Conservation (phyloP, 2,797 vertebrate species). For the Schizopygopsis pylzovi region DNA sequence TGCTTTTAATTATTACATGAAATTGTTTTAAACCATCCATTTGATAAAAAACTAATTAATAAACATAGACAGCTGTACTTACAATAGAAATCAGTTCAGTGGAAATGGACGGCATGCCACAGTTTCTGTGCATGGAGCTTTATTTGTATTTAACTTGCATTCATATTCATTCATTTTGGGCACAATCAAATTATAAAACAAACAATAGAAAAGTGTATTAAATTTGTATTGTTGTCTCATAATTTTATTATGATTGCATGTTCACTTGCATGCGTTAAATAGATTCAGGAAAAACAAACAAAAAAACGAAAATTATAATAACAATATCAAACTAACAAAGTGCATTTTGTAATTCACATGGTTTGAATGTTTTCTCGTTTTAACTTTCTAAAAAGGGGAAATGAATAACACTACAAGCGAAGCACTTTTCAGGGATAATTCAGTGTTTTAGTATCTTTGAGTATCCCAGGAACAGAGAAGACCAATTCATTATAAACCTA, state of each 20-base stretch:
- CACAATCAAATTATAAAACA: background rate
- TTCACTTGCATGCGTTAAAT: background rate
- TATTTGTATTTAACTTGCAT: background rate
- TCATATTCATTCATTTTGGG: background rate
- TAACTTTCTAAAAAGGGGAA: background rate
- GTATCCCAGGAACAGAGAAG: background rate
- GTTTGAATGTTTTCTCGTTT: background rate
- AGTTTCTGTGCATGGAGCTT: background rate
- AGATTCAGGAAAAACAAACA: background rate
- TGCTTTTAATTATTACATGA: background rate
- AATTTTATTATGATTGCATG: background rate
- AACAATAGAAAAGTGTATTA: background rate
- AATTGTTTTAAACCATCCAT: background rate
- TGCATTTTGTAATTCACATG: background rate
- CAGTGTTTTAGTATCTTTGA: constrained; percentile 30
- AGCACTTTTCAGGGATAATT: background rate
- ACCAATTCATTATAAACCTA: constrained; percentile 53
- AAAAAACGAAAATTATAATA: background rate
- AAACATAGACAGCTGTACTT: background rate
- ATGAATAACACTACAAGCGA: constrained; percentile 10
- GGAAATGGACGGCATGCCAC: background rate
- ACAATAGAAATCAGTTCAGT: background rate
- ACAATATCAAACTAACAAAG: background rate
- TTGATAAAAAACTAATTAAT: background rate
- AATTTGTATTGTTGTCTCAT: background rate